Base-by-base conservation (phyloP, 2,888 invertebrate species). In the Psylliodes chrysocephalus region DNA sequence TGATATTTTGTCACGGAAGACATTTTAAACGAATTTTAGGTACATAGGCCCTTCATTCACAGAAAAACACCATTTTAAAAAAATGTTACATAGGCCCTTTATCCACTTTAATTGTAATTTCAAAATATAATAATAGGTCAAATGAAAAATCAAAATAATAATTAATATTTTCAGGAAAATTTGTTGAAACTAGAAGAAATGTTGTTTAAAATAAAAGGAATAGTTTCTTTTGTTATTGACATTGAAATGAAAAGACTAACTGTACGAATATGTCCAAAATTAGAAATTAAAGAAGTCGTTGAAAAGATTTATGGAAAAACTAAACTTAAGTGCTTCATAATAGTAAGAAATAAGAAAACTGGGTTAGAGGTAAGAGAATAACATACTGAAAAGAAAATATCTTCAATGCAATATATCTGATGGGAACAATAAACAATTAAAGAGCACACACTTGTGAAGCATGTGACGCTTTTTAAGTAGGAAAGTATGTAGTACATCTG, bases 181-280 rank as follows among this genome's bases (percentile, higher is more conserved):
- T 49, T 67, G 14, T 14, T 46, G 10, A 56, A 60, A 33, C 55
- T 78, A 15, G 76, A 77, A 38, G 65, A 71, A 49, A 55, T 62
- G 7, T 55, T 78, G 14, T 51, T 76, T 1, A 67, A 70, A 64
- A 74, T 72, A 12, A 74, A 68, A 64, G 78, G 78, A n/a, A 64
- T 78, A 12, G 64, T 77, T 28, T 78, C 78, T 0, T 75, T 77
- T 52, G 68, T 78, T 33, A 63, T 75, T 7, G 76, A 78, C 53
- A 33, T 69, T 19, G 73, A 75, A 42, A 42, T 71, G 33, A 71
- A 71, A 47, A 68, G 68, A 55, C 75, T 75, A 54, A 77, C 77
- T 5, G 57, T 78, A 10, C 69, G 77, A 59, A 68, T 75, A 14
- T 69, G 69, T 7, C 67, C 72, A 1, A 74, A 70, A 40, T 15